Percentiles rank a stretch among this genome's conserved stretches.
Conservation (phyloP, 1,140 invertebrate species). For the Yoshiicerus persimilis region DNA sequence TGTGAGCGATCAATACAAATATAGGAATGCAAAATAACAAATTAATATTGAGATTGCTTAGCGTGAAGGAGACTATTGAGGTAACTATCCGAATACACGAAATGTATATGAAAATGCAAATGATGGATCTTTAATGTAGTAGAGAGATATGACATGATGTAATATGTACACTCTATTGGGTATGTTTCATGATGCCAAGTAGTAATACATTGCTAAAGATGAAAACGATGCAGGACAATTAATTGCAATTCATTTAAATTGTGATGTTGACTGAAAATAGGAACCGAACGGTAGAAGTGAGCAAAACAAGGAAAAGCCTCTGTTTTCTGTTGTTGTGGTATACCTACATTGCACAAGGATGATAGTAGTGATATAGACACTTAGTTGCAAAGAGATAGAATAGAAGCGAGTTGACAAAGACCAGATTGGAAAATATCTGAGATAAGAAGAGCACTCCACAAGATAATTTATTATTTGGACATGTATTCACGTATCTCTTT, state of each 20-base stretch:
- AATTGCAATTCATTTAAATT: neutral
- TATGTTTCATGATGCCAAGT: neutral
- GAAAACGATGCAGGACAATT: neutral
- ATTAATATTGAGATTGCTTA: neutral
- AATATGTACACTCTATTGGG: neutral
- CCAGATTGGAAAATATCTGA: constrained; percentile 19
- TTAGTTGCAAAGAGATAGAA: neutral
- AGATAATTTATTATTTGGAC: constrained; percentile 16
- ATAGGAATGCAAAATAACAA: neutral
- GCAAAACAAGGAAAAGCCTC: neutral
- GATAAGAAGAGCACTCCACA: constrained; percentile 4
- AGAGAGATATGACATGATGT: neutral
- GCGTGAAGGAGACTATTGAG: neutral
- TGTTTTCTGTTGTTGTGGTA: neutral
- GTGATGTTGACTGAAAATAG: neutral
- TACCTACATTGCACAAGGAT: neutral
- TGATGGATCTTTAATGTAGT: neutral
- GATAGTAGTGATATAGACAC: neutral
- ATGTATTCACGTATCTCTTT: neutral
- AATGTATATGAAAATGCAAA: neutral
- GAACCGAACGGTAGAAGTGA: neutral
- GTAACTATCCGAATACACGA: neutral
- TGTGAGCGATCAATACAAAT: neutral
- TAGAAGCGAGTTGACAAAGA: neutral
- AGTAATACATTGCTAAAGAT: neutral